Evolutionary conservation across 1,140 invertebrate species (phyloP).

Genomic region (Papilio glaucus): DNA sequence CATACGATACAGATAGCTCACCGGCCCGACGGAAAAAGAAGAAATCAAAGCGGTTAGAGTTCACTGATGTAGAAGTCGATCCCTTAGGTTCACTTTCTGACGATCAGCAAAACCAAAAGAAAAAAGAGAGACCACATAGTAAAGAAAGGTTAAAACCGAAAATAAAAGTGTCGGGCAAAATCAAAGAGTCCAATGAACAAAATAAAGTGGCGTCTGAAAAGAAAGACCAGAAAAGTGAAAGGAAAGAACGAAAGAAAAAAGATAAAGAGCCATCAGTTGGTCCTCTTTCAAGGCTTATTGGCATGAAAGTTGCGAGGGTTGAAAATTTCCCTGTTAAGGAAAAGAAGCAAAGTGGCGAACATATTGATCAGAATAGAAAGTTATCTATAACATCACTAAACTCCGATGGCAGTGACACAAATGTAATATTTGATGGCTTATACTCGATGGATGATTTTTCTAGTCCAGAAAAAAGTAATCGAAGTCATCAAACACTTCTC

Average conservation of each 20-base stretch:
- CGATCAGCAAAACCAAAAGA: constrained; percentile 47
- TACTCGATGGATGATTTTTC: constrained; percentile 69
- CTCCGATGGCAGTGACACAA: constrained; percentile 55
- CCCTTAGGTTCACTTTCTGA: constrained; percentile 58
- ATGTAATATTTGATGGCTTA: constrained; percentile 66
- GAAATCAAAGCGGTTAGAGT: constrained; percentile 47
- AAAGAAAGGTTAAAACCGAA: constrained; percentile 46
- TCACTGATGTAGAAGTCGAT: constrained; percentile 57
- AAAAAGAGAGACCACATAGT: constrained; percentile 56
- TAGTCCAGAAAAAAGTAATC: constrained; percentile 50
- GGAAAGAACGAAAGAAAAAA: constrained; percentile 41
- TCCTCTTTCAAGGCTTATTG: constrained; percentile 58
- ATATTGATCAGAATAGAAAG: constrained; percentile 51
- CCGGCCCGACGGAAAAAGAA: constrained; percentile 48
- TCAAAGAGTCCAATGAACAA: constrained; percentile 14
- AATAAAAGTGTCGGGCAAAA: constrained; percentile 43
- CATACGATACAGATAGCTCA: constrained; percentile 32
- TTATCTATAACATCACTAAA: constrained; percentile 56
- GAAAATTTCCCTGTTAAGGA: background rate
- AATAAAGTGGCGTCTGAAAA: background rate
- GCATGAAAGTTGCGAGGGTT: constrained; percentile 59
- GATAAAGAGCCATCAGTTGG: constrained; percentile 34
- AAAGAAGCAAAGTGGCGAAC: background rate
- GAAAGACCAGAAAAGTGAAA: constrained; percentile 21
- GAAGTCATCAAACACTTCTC: constrained; percentile 33